Evolutionary conservation across 2,113 vertebrate genomes (phyloP).

Genomic region (Bambusicola thoracicus): DNA sequence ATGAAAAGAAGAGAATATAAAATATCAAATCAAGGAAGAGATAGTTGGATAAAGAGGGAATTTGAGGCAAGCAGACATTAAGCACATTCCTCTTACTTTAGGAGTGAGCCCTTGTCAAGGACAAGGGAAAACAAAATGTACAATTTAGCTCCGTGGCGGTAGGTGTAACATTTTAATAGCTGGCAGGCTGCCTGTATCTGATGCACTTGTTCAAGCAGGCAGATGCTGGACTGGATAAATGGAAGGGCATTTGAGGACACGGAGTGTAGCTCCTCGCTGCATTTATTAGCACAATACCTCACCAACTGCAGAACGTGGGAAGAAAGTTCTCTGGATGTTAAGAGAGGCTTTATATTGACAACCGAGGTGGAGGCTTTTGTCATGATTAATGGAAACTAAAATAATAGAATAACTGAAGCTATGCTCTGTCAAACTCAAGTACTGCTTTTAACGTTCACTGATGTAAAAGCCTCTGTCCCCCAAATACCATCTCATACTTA

Average conservation of each 20-base stretch:
- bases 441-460: neutral
- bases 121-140: conserved; percentile 63
- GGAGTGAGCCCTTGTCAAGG: conserved; percentile 56
- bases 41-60: conserved; percentile 33
- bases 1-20: conserved; percentile 21
- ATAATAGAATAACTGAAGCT: neutral
- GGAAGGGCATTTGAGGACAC: conserved; percentile 70
- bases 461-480: neutral
- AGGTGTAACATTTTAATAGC: conserved; percentile 69
- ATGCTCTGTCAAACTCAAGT: neutral
- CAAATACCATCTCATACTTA: neutral
- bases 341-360: conserved; percentile 27
- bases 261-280: conserved; percentile 38
- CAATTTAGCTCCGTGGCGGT: conserved; percentile 22
- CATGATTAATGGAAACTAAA: conserved; percentile 15
- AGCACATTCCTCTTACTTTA: conserved; percentile 22
- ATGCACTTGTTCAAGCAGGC: conserved; percentile 59
- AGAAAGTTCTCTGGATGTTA: conserved; percentile 54
- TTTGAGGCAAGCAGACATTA: conserved; percentile 22
- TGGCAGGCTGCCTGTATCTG: conserved; percentile 66
- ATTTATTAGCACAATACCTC: conserved; percentile 61
- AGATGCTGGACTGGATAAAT: conserved; percentile 63
- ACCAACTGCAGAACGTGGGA: conserved; percentile 32
- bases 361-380: neutral
- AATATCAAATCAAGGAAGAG: neutral